Evolutionary conservation across 2,888 invertebrate genomes (phyloP).

Genomic region (Criorhina ranunculi): DNA sequence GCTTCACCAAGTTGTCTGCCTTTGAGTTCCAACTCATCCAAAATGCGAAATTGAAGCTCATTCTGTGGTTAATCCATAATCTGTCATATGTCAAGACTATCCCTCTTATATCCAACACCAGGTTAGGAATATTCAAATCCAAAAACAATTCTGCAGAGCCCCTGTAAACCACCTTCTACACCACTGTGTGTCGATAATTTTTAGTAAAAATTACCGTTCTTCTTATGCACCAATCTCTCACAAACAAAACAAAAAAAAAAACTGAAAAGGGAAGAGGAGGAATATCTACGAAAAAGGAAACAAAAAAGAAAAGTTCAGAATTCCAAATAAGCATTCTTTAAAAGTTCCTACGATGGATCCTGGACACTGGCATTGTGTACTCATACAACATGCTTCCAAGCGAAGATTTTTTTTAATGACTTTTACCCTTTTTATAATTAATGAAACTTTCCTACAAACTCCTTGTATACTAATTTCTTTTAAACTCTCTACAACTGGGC

Average conservation of each 20-base stretch:
- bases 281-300: not conserved
- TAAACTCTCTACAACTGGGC: constrained; percentile 6
- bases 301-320: constrained; percentile 16
- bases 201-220: not conserved
- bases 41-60: too few relatives aligned
- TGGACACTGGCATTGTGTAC: constrained; percentile 59
- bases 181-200: not conserved
- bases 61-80: too few relatives aligned
- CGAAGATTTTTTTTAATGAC: constrained; percentile 69
- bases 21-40: too few relatives aligned
- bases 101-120: too few relatives aligned
- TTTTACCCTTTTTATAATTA: constrained; percentile 71
- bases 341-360: constrained; percentile 53
- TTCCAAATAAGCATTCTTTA: constrained; percentile 52
- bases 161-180: not conserved
- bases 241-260: not conserved
- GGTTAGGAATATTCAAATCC: too few relatives aligned
- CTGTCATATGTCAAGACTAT: too few relatives aligned
- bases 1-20: too few relatives aligned
- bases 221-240: not conserved
- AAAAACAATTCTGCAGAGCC: too few relatives aligned
- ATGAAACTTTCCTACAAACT: constrained; percentile 54
- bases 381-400: constrained; percentile 54
- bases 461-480: constrained; percentile 39
- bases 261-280: not conserved